phyloP scores from a whole-genome alignment of 2,797 vertebrate genomes.

The Poecilia velifera region DNA sequence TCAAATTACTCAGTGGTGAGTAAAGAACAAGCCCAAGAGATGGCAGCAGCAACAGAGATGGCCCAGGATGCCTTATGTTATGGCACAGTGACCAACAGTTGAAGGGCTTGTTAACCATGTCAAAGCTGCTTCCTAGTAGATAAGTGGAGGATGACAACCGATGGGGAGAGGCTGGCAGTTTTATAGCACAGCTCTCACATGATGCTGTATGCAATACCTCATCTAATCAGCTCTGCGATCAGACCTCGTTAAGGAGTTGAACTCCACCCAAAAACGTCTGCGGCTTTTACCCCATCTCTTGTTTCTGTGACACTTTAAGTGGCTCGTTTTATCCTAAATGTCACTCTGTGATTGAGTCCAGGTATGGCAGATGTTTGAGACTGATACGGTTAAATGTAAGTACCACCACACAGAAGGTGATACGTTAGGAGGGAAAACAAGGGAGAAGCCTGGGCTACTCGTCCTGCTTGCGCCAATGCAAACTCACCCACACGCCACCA shows the following conservation, averaged over 20 bases:
- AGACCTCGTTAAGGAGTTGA: conserved; percentile 38
- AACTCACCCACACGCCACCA: conserved; percentile 8
- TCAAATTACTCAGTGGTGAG: conserved; percentile 31
- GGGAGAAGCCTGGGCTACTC: conserved; percentile 24
- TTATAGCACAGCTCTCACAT: background rate
- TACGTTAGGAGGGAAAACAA: conserved; percentile 29
- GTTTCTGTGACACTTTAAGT: conserved; percentile 48
- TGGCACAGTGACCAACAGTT: conserved; percentile 39
- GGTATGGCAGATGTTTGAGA: conserved; percentile 59
- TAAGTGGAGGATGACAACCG: conserved; percentile 10
- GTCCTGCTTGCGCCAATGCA: conserved; percentile 27
- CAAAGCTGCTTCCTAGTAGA: background rate
- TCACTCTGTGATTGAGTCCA: conserved; percentile 61
- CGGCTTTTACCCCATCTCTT: conserved; percentile 44
- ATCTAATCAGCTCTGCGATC: conserved; percentile 3
- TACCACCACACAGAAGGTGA: conserved; percentile 42
- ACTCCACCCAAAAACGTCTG: conserved; percentile 39
- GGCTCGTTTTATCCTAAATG: conserved; percentile 63
- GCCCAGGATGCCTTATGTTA: conserved; percentile 35
- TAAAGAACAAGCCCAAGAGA: conserved; percentile 36
- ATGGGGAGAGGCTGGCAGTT: conserved; percentile 3
- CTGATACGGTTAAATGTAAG: conserved; percentile 51
- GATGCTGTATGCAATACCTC: background rate
- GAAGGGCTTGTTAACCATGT: conserved; percentile 37
- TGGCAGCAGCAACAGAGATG: conserved; percentile 19